These are phyloP conservation scores for Alviniconcha strummeri DNA, from an alignment of 2,888 invertebrate genomes.

Conservation along the genomic window DNA sequence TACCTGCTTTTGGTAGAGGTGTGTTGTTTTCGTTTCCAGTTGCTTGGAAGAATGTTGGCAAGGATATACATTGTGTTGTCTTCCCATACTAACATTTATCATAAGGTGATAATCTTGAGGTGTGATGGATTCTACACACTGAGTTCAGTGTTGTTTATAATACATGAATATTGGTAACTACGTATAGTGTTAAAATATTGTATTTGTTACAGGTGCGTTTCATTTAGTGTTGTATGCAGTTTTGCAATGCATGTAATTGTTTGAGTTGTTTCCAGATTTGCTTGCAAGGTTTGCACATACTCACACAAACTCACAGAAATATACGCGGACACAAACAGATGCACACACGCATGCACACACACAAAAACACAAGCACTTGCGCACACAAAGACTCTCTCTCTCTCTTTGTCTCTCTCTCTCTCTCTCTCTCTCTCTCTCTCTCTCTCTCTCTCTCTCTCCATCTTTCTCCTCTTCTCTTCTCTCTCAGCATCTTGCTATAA, in stretches of 20 bases:
- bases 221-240: background rate
- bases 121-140: background rate
- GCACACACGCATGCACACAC: background rate
- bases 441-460: no score
- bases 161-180: background rate
- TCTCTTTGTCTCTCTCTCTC: no score
- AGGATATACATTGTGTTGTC: no score
- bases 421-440: no score
- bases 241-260: background rate
- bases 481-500: no score
- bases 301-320: background rate
- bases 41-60: no score
- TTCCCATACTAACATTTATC: no score
- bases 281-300: background rate
- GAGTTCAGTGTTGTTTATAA: background rate
- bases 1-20: no score
- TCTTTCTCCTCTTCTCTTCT: no score
- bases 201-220: background rate
- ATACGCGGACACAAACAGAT: background rate
- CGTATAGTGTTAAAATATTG: background rate
- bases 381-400: no score
- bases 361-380: background rate
- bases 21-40: no score
- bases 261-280: background rate
- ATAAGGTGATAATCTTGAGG: background rate